Conservation (phyloP, 2,888 invertebrate genomes). For the Mythimna ferrago region DNA sequence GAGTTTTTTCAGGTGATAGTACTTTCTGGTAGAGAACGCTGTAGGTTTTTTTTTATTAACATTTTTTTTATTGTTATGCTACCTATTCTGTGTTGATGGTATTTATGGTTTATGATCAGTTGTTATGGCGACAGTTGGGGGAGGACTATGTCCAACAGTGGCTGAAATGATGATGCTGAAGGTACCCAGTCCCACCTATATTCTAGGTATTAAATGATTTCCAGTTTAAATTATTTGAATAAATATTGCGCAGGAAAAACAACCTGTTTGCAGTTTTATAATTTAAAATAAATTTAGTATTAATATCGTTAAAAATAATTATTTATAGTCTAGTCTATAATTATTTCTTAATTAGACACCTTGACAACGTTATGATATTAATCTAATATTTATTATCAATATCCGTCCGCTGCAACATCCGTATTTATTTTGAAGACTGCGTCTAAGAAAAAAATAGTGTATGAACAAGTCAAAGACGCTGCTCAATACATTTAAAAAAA, state of each 20-base stretch:
- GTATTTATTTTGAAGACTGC: slow-evolving; percentile 24
- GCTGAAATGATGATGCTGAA: no score
- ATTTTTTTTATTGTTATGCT: neutral
- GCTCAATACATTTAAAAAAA: slow-evolving; percentile 44
- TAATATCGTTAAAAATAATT: slow-evolving; percentile 31
- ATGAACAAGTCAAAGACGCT: slow-evolving; percentile 28
- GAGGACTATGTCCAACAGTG: no score
- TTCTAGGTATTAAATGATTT: neutral
- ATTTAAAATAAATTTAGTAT: slow-evolving; percentile 14
- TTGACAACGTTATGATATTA: slow-evolving; percentile 33
- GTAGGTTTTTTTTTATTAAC: neutral
- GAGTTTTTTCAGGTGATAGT: slow-evolving; percentile 30
- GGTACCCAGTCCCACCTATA: no score
- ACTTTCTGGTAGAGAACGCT: slow-evolving; percentile 11
- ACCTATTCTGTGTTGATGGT: neutral
- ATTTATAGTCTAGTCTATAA: slow-evolving; percentile 10
- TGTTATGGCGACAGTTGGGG: no score
- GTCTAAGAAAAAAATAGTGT: slow-evolving; percentile 17
- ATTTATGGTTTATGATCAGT: no score
- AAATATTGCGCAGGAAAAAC: neutral
- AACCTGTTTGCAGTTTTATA: slow-evolving; percentile 3
- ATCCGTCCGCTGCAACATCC: slow-evolving; percentile 58
- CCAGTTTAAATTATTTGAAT: neutral
- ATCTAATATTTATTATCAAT: slow-evolving; percentile 54
- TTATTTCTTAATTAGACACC: slow-evolving; percentile 31